Evolutionary conservation across 2,797 vertebrate species (phyloP), one percentile per base, ranked within the genome.

Genomic region (Bryconaethiops microstoma): DNA sequence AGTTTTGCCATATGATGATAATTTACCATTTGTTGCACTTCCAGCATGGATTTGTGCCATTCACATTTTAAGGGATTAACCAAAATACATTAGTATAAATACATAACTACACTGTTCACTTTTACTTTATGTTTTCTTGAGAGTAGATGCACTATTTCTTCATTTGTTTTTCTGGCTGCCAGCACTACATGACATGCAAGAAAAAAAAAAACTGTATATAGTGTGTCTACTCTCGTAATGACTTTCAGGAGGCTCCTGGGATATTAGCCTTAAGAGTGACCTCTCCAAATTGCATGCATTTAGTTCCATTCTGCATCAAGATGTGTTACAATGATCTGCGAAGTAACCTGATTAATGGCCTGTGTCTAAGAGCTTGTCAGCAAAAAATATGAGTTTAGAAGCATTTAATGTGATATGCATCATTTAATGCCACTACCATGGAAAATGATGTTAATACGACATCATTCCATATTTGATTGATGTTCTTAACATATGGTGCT

Each of bases 341-440:
- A 70, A 74, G 77, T 80, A 62, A 52, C 57, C 59, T 65, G 81
- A 83, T 83, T 85, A 84, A 86, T 82, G 71, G 64, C n/a, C 69
- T 83, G 79, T 72, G 35, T 68, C 59, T 82, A 68, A 75, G 40
- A 85, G 54, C 25, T 77, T 85, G 73, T 85, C 83, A 81, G 81
- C 78, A 85, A 48, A 83, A 84, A 73, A 81, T 50, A 70, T 23
- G 74, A 75, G 69, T 80, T 72, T 78, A 72, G 57, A 42, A 14
- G 29, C 74, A 71, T 87, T 79, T 79, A 70, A 78, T 72, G 65
- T 50, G 59, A 71, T 68, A 74, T 55, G 82, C 72, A 79, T 83
- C 74, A 82, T 83, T 83, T 77, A 75, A 79, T 57, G 64, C 64
- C 82, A 10, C 13, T 55, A 74, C 59, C 62, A 79, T 21, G 45